Base-by-base conservation (phyloP, 2,888 invertebrate species). In the Andrena dorsata region DNA sequence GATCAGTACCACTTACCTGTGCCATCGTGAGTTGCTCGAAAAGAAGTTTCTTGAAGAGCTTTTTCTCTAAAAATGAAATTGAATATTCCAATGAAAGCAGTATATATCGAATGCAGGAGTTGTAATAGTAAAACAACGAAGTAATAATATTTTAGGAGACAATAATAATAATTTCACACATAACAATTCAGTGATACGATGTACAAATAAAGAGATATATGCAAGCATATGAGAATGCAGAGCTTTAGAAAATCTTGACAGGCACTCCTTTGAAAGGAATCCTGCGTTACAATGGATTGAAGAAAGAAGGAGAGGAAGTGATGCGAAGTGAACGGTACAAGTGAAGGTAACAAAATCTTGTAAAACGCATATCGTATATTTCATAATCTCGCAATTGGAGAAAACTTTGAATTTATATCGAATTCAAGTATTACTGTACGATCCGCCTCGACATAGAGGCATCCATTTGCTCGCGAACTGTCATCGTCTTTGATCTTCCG, bases 301-400 rank as follows among this genome's bases (percentile, higher is more conserved):
- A 56, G 49, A n/a, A 4, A 13, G 13, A 6, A 65, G 47, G 16
- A 61, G 4, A 5, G 10, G 20, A 16, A 47, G 2, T 2, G 30
- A 23, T 23, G 16, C 16, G n/a, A 49, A 10, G 28, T 32, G 3
- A 20, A 49, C n/a, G 20, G n/a, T 56, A 61, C 16, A 26, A 68
- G 66, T 47, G 26, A 60, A 75, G 26, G 10, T 70, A 60, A 76
- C 58, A 71, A 63, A 51, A 26, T 87, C 76, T 90, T 90, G 87
- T 83, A 90, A 90, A 90, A 90, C 85, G 82, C 87, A 87, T 89
- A 86, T 87, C 82, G 75, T 90, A 87, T 90, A 90, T 90, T 90
- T 88, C 78, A 80, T 88, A 83, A 89, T 87, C 83, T 84, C 77
- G 63, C 73, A 79, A 49, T 79, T 35, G 76, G 73, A 76, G 82